These are phyloP conservation scores for Yponomeuta sedellus DNA, from an alignment of 2,888 invertebrate genomes.

Conservation along the genomic window DNA sequence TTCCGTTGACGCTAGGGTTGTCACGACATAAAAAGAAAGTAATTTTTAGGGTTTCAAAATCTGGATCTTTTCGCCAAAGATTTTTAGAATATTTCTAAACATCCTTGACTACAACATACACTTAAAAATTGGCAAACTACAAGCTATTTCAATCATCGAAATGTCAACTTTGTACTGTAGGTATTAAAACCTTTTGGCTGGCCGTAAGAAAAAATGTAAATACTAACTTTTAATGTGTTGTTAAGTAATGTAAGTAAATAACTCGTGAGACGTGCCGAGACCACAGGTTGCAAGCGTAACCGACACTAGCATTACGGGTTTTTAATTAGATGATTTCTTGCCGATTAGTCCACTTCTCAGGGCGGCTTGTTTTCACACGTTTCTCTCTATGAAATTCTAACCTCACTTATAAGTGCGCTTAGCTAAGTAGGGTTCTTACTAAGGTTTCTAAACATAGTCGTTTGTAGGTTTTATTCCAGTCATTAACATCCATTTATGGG, in stretches of 20 bases:
- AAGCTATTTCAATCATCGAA: no score
- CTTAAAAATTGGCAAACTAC: no score
- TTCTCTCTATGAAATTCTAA: constrained; percentile 1
- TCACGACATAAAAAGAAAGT: background rate
- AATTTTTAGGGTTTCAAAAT: no score
- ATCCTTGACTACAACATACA: no score
- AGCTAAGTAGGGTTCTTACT: background rate
- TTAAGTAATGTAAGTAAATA: no score
- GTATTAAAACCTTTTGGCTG: no score
- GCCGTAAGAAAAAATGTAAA: no score
- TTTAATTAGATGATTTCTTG: constrained; percentile 1
- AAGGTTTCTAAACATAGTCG: background rate
- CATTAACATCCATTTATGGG: background rate
- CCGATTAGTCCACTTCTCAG: background rate
- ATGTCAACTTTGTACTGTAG: no score
- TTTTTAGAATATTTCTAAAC: no score
- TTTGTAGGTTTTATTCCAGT: background rate
- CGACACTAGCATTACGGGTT: background rate
- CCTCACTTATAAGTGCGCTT: background rate
- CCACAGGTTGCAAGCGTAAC: background rate
- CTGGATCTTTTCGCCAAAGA: no score
- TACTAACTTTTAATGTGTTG: no score
- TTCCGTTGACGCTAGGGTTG: constrained; percentile 12
- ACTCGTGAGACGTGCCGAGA: no score
- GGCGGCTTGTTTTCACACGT: background rate